Evolutionary conservation across 2,113 vertebrate genomes (phyloP), one percentile per base, ranked within the genome.

Genomic region (Propithecus coquereli): DNA sequence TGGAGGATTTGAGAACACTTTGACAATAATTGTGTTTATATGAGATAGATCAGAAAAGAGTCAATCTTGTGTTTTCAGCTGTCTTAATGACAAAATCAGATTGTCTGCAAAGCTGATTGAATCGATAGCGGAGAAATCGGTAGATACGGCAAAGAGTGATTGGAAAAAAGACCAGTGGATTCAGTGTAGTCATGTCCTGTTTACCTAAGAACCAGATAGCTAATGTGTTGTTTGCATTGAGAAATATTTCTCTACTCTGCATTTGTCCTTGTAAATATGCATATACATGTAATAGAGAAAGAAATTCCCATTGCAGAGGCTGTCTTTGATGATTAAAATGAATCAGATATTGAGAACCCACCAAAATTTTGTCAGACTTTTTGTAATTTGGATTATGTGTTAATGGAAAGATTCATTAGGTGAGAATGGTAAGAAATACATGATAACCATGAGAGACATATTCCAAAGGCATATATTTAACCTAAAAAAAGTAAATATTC

Each of bases 71-170:
- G 7, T 94, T 96, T 96, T 96, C 77, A 76, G 73, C 82, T 89
- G 74, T 87, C 83, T 96, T 96, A 93, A 94, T 92, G 68, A 93
- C 40, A 89, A 85, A 94, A 86, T 93, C 50, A 22, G 59, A 94
- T 89, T 79, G 81, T 86, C 87, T 73, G 37, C n/a, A 65, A 61
- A 96, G 79, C 20, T 59, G 80, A 76, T 91, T 85, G 54, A 80
- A 86, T 94, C 66, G 76, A 86, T 65, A 91, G 34, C 59, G 8
- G n/a, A 89, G 52, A 79, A 80, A 91, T 90, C 27, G 0, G 50
- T 82, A 94, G 71, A 93, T 14, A 32, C n/a, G 68, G 57, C n/a
- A 32, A 47, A 86, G 45, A 65, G 45, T 68, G 68, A 54, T 13
- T 88, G 61, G 84, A 83, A 66, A 93, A n/a, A 91, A 79, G 37